These are phyloP conservation scores for Drosophila sp. DNA, from an alignment of 1,140 invertebrate species.

Conservation along the genomic window DNA sequence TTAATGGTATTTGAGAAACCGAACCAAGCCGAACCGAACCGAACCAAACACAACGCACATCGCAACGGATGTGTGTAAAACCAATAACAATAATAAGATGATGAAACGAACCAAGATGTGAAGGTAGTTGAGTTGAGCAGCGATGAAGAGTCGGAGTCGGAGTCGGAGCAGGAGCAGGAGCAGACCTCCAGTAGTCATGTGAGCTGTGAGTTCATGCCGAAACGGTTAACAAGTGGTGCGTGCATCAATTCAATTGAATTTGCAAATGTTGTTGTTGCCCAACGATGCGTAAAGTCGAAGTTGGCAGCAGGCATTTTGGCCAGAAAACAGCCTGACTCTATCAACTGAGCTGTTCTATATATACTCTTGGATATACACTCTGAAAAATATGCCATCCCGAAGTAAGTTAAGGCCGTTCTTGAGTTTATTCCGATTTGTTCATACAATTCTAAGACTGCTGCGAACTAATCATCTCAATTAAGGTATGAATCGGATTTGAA, in stretches of 20 bases:
- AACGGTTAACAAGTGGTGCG: conserved; percentile 82
- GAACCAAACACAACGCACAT: no score
- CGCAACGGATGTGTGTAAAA: conserved; percentile 60
- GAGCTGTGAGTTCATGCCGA: conserved; percentile 67
- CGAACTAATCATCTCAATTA: no score
- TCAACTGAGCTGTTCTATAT: no score
- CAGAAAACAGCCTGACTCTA: neutral
- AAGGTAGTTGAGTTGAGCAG: conserved; percentile 17
- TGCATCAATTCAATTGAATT: conserved; percentile 83
- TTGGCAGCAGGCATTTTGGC: conserved; percentile 15
- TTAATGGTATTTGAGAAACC: conserved; percentile 80
- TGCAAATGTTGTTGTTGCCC: conserved; percentile 80
- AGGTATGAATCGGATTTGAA: no score
- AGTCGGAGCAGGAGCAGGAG: conserved; percentile 8
- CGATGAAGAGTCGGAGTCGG: conserved; percentile 26
- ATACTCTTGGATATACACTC: no score
- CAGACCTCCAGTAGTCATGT: conserved; percentile 7
- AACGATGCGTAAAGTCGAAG: conserved; percentile 66
- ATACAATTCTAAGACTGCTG: no score
- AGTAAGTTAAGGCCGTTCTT: no score
- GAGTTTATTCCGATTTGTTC: no score
- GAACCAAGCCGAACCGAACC: conserved; percentile 17
- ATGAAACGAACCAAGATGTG: conserved; percentile 44
- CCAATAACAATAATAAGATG: conserved; percentile 82
- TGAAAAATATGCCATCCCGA: no score